Conservation (phyloP, 2,888 invertebrate species). For the Nasonovia ribisnigri region DNA sequence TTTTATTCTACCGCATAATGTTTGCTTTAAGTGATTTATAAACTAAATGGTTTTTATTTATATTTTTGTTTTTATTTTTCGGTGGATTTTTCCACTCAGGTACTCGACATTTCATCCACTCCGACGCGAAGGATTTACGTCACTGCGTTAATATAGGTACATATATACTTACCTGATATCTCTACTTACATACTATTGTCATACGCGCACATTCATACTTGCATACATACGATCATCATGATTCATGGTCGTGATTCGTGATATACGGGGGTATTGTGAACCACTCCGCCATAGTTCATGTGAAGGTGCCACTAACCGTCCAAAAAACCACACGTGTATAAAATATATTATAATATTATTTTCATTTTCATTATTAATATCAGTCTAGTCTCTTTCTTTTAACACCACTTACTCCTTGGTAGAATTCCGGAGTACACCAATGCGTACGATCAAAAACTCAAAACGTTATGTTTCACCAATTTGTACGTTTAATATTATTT, state of each 20-base stretch:
- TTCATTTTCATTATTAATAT: background rate
- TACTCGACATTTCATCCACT: slow-evolving; percentile 19
- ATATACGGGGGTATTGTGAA: background rate
- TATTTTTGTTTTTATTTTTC: slow-evolving; percentile 11
- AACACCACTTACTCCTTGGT: background rate
- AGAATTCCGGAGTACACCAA: background rate
- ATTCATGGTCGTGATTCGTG: background rate
- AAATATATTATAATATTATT: background rate
- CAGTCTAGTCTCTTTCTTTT: background rate
- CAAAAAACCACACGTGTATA: background rate
- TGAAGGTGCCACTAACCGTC: background rate
- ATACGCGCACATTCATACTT: background rate
- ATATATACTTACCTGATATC: background rate
- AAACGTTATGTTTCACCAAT: background rate
- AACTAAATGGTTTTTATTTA: slow-evolving; percentile 34
- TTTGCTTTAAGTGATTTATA: background rate
- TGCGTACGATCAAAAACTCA: background rate
- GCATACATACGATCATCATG: background rate
- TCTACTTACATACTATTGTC: background rate
- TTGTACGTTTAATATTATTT: background rate
- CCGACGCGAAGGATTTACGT: slow-evolving; percentile 22
- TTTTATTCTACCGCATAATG: background rate
- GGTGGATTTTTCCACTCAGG: slow-evolving; percentile 2
- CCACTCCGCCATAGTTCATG: background rate
- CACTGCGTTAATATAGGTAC: slow-evolving; percentile 38